Evolutionary conservation across 2,113 vertebrate species (phyloP).

Genomic region (Synchiropus splendidus): DNA sequence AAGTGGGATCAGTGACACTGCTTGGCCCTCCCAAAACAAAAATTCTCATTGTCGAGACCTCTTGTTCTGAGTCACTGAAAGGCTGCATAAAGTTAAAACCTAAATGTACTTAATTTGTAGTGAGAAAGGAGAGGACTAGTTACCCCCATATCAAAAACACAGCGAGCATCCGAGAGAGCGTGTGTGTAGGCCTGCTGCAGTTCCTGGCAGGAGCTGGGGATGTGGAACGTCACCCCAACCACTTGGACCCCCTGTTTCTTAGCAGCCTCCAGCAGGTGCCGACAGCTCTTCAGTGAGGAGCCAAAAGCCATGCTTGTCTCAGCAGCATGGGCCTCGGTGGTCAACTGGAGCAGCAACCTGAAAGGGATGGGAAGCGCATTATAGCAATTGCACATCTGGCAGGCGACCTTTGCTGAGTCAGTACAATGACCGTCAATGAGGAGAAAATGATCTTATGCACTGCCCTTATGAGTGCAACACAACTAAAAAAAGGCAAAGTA

Average conservation of each 20-base stretch:
- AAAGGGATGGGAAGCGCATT: neutral
- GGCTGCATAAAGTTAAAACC: neutral
- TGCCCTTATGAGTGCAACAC: too few relatives aligned
- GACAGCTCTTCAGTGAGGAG: constrained; percentile 88
- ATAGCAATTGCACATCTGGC: too few relatives aligned
- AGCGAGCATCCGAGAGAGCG: constrained; percentile 89
- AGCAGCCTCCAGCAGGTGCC: constrained; percentile 89
- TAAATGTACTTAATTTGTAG: neutral
- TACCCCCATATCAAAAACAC: constrained; percentile 98
- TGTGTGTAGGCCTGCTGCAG: constrained; percentile 81
- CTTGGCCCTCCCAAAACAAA: too few relatives aligned
- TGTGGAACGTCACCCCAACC: constrained; percentile 88
- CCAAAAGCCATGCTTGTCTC: constrained; percentile 91
- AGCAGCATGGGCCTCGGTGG: constrained; percentile 83
- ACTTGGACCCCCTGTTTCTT: constrained; percentile 84
- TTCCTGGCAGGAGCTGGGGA: constrained; percentile 84
- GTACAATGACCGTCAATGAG: too few relatives aligned
- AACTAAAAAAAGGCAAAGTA: too few relatives aligned
- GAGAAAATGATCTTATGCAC: too few relatives aligned
- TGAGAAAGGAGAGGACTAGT: constrained; percentile 32
- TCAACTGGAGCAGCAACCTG: constrained; percentile 94
- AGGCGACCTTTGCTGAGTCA: too few relatives aligned
- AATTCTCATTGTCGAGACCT: too few relatives aligned
- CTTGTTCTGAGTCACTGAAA: neutral
- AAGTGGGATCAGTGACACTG: neutral